Conservation (phyloP, 2,113 vertebrate species). For the Oreochromis aureus region DNA sequence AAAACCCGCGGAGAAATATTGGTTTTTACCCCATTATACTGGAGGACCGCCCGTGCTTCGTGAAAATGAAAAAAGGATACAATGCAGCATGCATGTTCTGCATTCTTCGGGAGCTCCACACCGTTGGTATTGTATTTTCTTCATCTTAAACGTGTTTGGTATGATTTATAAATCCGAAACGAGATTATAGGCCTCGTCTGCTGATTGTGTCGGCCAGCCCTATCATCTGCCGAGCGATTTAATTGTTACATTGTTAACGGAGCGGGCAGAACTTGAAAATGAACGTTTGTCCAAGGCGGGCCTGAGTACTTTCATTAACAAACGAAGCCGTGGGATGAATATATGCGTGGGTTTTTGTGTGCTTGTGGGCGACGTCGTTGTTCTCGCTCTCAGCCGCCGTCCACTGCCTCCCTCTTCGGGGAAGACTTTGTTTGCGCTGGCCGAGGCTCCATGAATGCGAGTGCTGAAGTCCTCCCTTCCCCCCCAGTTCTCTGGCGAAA, state of each 20-base stretch:
- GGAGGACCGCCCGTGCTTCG: conserved; percentile 68
- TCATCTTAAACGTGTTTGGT: conserved; percentile 30
- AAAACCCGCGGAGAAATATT: conserved; percentile 66
- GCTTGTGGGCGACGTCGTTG: conserved; percentile 55
- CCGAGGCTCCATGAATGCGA: conserved; percentile 73
- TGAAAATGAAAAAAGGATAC: conserved; percentile 67
- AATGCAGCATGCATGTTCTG: conserved; percentile 68
- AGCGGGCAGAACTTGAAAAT: conserved; percentile 63
- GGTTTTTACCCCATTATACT: conserved; percentile 60
- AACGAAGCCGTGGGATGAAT: not conserved
- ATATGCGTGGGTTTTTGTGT: not conserved
- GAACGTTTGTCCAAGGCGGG: conserved; percentile 27
- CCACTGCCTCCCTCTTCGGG: conserved; percentile 71
- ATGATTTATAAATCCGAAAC: conserved; percentile 41
- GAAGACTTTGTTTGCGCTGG: conserved; percentile 76
- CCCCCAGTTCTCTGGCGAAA: conserved; percentile 74
- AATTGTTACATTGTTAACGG: conserved; percentile 69
- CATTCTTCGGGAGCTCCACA: conserved; percentile 59
- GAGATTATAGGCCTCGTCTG: conserved; percentile 58
- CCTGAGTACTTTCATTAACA: conserved; percentile 19
- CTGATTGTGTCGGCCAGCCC: conserved; percentile 61
- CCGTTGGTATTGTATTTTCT: conserved; percentile 61
- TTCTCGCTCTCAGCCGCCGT: conserved; percentile 61
- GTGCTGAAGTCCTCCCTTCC: conserved; percentile 76
- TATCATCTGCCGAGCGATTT: conserved; percentile 62